Evolutionary conservation across 2,888 invertebrate species (phyloP).

Genomic region (Autographa pulchrina): DNA sequence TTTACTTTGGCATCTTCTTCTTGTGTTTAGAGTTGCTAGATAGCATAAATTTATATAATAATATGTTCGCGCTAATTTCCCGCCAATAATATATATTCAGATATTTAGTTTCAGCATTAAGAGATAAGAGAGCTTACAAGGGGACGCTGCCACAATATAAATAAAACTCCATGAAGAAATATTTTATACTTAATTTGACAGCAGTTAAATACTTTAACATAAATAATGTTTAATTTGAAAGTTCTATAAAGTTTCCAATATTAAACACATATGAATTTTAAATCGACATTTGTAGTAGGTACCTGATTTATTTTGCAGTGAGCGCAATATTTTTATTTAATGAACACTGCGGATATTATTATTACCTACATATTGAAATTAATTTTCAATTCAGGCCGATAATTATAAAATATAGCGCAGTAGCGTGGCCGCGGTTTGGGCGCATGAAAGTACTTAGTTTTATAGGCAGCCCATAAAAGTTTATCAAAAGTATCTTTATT

Average conservation of each 20-base stretch:
- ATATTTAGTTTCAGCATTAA: too few species aligned
- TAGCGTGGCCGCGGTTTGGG: conserved; percentile 1
- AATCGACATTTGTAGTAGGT: conserved; percentile 20
- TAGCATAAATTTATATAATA: too few species aligned
- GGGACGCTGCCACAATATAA: too few species aligned
- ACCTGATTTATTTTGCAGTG: conserved; percentile 39
- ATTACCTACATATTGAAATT: conserved; percentile 13
- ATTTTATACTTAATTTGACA: too few species aligned
- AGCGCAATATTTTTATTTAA: conserved; percentile 45
- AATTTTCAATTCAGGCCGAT: conserved; percentile 8
- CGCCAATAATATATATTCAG: too few species aligned
- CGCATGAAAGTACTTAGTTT: neutral
- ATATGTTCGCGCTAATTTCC: too few species aligned
- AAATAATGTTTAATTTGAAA: neutral
- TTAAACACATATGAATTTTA: conserved; percentile 25
- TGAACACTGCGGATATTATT: conserved; percentile 22
- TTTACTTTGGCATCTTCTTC: too few species aligned
- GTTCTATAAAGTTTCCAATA: conserved; percentile 28
- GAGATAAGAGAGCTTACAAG: too few species aligned
- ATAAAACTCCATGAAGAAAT: too few species aligned
- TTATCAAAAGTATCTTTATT: neutral
- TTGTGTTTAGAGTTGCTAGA: too few species aligned
- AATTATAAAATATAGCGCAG: conserved; percentile 10
- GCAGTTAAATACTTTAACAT: neutral
- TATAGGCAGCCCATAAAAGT: neutral